Base-by-base conservation (phyloP, 2,113 vertebrate genomes). In the Bucco capensis region DNA sequence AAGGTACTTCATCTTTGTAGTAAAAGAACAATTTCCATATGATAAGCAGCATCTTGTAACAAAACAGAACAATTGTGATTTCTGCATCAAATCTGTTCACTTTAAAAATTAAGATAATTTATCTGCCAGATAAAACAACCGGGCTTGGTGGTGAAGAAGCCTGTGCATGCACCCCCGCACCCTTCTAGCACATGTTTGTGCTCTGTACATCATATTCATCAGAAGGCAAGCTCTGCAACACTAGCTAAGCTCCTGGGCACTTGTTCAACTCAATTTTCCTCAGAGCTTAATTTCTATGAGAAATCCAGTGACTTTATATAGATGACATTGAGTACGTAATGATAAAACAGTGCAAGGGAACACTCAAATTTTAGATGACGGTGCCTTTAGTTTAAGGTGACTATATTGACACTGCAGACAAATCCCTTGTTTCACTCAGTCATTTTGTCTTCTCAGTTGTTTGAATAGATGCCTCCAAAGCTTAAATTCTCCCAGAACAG, bases 91-190 rank as follows among this genome's bases (percentile, higher is more conserved):
- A 74, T 75, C 31, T 35, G 49, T 35, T 75, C 54, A 28, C 35
- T 62, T 83, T 31, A 83, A 44, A 83, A 89, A 69, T 16, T 4
- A 85, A 66, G 60, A 38, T 27, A 46, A 73, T 58, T 40, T 64
- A 65, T 62, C 65, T 72, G 54, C 37, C 79, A 84, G 35, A 70
- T 56, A 47, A 74, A 60, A 74, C 54, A 84, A 75, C 9, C 0
- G 0, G 58, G 62, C 54, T 28, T 12, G 24, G 42, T 33, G 50
- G 28, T 33, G 82, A 75, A 75, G 84, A 82, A 72, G 33, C 30
- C 75, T 57, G 23, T 9, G 50, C 44, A 3, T 2, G 0, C 31
- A 35, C 5, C 1, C 40, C 35, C 17, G 7, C 38, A 1, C 28
- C 19, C 8, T n/a, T 53, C 70, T 70, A 71, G 57, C 23, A 79